Evolutionary conservation across 2,797 vertebrate genomes (phyloP).

Genomic region (Acanthopagrus latus): DNA sequence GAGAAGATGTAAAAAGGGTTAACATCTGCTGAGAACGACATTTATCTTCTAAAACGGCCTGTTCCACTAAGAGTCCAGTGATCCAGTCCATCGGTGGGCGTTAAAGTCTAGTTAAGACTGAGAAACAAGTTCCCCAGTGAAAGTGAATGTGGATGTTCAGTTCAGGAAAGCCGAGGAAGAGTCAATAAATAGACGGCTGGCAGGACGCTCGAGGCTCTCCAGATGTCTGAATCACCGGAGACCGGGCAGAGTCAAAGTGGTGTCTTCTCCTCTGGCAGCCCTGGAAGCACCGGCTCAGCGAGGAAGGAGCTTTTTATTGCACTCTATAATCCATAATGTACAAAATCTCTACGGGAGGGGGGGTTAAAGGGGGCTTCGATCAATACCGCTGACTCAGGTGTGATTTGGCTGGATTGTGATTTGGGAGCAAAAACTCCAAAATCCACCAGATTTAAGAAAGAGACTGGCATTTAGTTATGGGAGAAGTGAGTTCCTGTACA

Average conservation of each 20-base stretch:
- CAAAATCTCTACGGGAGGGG: neutral
- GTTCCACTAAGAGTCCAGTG: neutral
- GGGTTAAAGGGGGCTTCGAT: constrained; percentile 30
- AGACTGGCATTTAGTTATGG: neutral
- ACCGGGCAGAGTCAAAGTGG: constrained; percentile 35
- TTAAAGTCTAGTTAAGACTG: constrained; percentile 16
- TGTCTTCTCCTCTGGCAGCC: constrained; percentile 34
- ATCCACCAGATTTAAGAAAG: neutral
- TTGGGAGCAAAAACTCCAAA: neutral
- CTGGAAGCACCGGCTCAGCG: constrained; percentile 11
- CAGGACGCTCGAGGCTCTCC: constrained; percentile 49
- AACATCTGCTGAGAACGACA: neutral
- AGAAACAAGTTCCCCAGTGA: constrained; percentile 24
- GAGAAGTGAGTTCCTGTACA: too few species aligned
- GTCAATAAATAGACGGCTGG: constrained; percentile 56
- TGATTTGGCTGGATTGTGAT: constrained; percentile 6
- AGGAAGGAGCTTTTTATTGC: constrained; percentile 22
- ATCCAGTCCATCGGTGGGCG: constrained; percentile 6
- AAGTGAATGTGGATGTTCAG: constrained; percentile 34
- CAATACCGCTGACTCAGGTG: constrained; percentile 30
- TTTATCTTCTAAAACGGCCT: neutral
- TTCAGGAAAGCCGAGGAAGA: constrained; percentile 38
- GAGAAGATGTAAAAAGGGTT: neutral
- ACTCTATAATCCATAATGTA: neutral
- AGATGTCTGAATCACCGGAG: constrained; percentile 52